Evolutionary conservation across 1,140 invertebrate genomes (phyloP), one percentile per base, ranked within the genome.

Genomic region (Magallana angulata): DNA sequence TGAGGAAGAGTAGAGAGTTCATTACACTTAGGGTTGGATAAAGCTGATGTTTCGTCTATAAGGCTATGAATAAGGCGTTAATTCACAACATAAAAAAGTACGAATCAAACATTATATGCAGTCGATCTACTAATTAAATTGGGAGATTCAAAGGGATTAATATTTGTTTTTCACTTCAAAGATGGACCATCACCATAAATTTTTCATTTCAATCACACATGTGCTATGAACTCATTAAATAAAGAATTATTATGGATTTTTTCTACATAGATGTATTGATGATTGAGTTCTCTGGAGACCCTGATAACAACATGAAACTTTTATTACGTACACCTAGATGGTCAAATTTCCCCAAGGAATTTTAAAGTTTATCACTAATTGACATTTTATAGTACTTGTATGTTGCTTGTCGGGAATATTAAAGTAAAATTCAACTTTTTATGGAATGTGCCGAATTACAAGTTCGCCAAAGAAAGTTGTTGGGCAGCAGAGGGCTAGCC

Each of bases 361-460:
- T 86, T 76, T 86, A 86, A 86, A 86, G 62, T 86, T 86, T 86
- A 76, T 86, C 85, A 59, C 85, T 86, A 86, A 86, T 86, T 86
- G 85, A 76, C 85, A 57, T 86, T 86, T 86, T 86, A 86, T 86
- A 86, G 85, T 86, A 86, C 64, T 36, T 30, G n/a, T 71, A 36
- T n/a, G 57, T 58, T 57, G 56, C 57, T 82, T 82, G 14, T 58
- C 57, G 48, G 57, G 36, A 56, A 82, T 82, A 57, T 82, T 82
- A 57, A 82, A 82, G 80, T 82, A 58, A 82, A 82, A 82, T 82
- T 82, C 81, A 82, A 82, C 57, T 82, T 82, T 82, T 57, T 57
- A 57, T 57, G 56, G 56, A 18, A 58, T 57, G 81, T 57, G 48
- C 36, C 18, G 36, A 18, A 57, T 82, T 57, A n/a, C 18, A 82